Evolutionary conservation across 2,113 vertebrate species (phyloP).

Genomic region (Eretmochelys imbricata): DNA sequence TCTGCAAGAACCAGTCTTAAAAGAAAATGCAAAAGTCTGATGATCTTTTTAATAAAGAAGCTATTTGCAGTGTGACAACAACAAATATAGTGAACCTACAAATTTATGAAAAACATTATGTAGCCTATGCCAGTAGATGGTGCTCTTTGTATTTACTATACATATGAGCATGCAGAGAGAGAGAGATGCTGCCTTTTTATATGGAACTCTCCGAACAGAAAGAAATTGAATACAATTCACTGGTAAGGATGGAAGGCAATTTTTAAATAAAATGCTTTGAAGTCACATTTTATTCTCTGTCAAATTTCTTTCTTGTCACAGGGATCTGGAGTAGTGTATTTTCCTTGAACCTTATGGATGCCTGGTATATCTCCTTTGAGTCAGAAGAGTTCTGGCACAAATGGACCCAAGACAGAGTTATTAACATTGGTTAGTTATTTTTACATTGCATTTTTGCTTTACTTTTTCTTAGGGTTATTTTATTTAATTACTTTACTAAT

Average conservation of each 20-base stretch:
- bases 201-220: not conserved
- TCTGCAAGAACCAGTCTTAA: not conserved
- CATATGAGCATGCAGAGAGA: not conserved
- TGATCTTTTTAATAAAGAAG: not conserved
- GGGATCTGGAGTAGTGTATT: slow-evolving; percentile 80
- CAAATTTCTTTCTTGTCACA: slow-evolving; percentile 1
- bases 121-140: not conserved
- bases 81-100: not conserved
- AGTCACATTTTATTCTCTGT: not conserved
- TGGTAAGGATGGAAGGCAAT: not conserved
- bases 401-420: slow-evolving; percentile 73
- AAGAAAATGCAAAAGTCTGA: not conserved
- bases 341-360: slow-evolving; percentile 79
- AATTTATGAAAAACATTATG: not conserved
- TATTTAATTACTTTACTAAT: no score
- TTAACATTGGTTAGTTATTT: slow-evolving; percentile 54
- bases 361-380: slow-evolving; percentile 69
- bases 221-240: not conserved
- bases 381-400: slow-evolving; percentile 77
- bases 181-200: not conserved
- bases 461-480: not conserved
- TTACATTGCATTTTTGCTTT: not conserved
- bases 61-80: not conserved
- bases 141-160: not conserved
- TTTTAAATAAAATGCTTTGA: not conserved